A percentile compares a stretch with the other conserved stretches of the same genome.
Conservation (phyloP, 2,797 vertebrate genomes). For the Intellagama lesueurii region DNA sequence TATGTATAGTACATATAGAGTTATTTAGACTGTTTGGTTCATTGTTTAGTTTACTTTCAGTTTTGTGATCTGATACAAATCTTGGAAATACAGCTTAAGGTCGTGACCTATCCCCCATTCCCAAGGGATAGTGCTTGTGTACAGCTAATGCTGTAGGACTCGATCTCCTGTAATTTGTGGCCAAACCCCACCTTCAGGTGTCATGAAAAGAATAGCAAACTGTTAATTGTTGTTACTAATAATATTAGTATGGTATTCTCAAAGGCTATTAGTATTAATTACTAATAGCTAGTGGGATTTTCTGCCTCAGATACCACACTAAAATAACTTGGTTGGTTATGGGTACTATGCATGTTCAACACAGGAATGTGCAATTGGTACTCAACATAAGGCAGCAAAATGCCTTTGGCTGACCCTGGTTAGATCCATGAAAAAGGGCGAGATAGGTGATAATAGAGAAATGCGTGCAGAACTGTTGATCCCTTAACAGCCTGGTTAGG, state of each 20-base stretch:
- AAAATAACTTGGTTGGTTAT: neutral
- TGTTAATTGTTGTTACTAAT: neutral
- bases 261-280: too few relatives aligned
- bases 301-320: neutral
- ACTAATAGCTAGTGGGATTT: neutral
- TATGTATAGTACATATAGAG: conserved; percentile 40
- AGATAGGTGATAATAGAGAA: neutral
- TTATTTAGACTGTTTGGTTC: conserved; percentile 32
- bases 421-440: neutral
- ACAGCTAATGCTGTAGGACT: neutral
- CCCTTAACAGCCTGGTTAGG: neutral
- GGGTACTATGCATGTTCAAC: neutral
- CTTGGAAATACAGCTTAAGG: conserved; percentile 30
- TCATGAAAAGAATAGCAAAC: neutral
- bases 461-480: neutral
- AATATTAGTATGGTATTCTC: too few relatives aligned
- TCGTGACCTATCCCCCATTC: neutral
- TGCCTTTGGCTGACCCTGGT: neutral
- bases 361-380: neutral
- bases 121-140: neutral
- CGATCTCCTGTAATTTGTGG: neutral
- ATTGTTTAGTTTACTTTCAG: conserved; percentile 17
- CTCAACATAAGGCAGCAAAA: neutral
- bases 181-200: neutral
- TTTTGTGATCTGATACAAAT: conserved; percentile 21